phyloP scores from a whole-genome alignment of 2,888 invertebrate genomes.

The Tachina fera region DNA sequence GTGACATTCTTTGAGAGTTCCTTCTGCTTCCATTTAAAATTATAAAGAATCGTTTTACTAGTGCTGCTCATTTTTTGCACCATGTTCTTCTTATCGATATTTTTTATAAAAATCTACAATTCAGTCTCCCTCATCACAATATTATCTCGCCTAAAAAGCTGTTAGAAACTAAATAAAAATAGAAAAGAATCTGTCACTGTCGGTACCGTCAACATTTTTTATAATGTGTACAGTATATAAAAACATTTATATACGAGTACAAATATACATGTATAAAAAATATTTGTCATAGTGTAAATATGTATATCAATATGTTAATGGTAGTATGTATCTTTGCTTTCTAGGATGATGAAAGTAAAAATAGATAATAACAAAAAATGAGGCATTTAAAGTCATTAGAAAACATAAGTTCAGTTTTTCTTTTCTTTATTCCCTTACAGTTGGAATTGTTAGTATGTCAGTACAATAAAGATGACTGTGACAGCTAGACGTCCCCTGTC shows the following conservation, averaged over 20 bases:
- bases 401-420: slow-evolving; percentile 49
- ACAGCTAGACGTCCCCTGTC: slow-evolving; percentile 58
- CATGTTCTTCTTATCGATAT: slow-evolving; percentile 44
- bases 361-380: slow-evolving; percentile 10
- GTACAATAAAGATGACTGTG: slow-evolving; percentile 33
- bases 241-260: not conserved
- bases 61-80: slow-evolving; percentile 34
- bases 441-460: slow-evolving; percentile 43
- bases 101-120: not conserved
- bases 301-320: not conserved
- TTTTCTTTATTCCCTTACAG: slow-evolving; percentile 25
- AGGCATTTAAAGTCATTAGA: slow-evolving; percentile 54
- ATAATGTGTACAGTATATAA: slow-evolving; percentile 31
- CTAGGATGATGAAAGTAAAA: slow-evolving; percentile 47
- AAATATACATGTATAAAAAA: not conserved
- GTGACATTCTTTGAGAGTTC: not conserved
- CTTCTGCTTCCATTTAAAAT: not conserved
- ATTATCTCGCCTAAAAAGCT: slow-evolving; percentile 20
- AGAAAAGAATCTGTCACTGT: slow-evolving; percentile 9
- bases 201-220: slow-evolving; percentile 36
- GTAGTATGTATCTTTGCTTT: not conserved
- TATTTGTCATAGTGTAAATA: slow-evolving; percentile 11
- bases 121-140: not conserved
- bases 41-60: slow-evolving; percentile 50
- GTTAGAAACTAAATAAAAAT: not conserved